Base-by-base conservation (phyloP, 2,113 vertebrate genomes). In the Diadophis punctatus region DNA sequence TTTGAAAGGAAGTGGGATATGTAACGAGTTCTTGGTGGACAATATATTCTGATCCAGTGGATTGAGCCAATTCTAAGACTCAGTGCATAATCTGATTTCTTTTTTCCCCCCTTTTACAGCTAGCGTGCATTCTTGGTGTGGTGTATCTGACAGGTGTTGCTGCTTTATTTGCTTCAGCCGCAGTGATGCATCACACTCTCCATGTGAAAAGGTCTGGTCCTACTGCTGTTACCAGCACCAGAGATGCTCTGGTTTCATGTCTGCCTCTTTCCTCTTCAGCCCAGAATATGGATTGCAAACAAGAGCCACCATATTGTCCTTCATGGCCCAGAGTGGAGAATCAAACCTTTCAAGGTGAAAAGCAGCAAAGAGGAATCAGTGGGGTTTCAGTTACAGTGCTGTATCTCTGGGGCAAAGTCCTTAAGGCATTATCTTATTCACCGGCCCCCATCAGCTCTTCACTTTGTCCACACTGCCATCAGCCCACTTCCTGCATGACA, bases 81-180 rank as follows among this genome's bases (percentile, higher is more conserved):
- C 9, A 6, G 7, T 68, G 68, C 46, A 23, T 91, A n/a, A 56
- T 74, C 20, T 88, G 14, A 11, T 51, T 68, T 60, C 91, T 91
- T 60, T 56, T 39, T 56, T 68, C 51, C 90, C 90, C 55, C 94
- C 63, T 93, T 46, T 56, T n/a, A 9, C 96, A 99, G 99, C 97
- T 99, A 46, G 98, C 98, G 89, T 99, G 99, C 93, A 97, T 99
- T 95, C 96, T 99, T 87, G 97, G 98, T 0, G 95, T 99, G 93
- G 97, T 99, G 25, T 99, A 99, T 90, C 97, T 99, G 93, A 99
- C 99, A 0, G 98, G 99, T 10, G 97, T 99, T 0, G 98, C 98
- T 0, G 96, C 98, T 8, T 95, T 98, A 46, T 98, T 99, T 4
- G 97, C 98, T 51, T 98, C 98, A 0, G 96, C 98, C 2, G 95